Evolutionary conservation across 1,140 invertebrate species (phyloP).

Genomic region (Hyphantria cunea): DNA sequence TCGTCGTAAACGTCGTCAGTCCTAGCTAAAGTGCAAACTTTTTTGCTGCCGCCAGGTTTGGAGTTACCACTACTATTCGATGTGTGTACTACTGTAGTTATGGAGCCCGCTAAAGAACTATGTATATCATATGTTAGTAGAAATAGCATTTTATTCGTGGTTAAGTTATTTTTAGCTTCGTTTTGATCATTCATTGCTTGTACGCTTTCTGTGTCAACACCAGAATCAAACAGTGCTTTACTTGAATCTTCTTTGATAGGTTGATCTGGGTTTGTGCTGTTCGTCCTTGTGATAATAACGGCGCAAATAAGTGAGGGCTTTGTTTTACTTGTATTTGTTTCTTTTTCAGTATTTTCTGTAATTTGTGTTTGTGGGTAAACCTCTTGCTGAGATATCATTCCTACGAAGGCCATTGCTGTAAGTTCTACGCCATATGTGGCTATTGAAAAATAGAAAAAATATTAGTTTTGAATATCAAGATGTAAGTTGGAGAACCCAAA

Average conservation of each 20-base stretch:
- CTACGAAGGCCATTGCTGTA: conserved; percentile 72
- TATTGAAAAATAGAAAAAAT: conserved; percentile 35
- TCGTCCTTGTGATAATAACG: conserved; percentile 61
- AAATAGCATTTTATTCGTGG: conserved; percentile 73
- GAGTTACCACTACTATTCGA: conserved; percentile 71
- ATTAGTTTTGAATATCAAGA: too few species aligned
- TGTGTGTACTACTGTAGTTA: conserved; percentile 70
- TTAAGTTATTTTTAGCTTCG: conserved; percentile 71
- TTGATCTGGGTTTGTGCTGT: conserved; percentile 49
- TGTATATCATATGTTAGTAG: conserved; percentile 78
- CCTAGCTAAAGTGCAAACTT: conserved; percentile 63
- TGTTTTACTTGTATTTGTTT: conserved; percentile 52
- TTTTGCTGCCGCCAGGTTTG: conserved; percentile 78
- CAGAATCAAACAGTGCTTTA: conserved; percentile 70
- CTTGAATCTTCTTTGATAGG: conserved; percentile 66
- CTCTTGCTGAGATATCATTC: conserved; percentile 65
- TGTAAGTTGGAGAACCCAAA: too few species aligned
- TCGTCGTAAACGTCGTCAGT: conserved; percentile 77
- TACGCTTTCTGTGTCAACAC: conserved; percentile 64
- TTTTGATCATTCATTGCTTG: conserved; percentile 80
- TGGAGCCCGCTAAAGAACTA: conserved; percentile 68
- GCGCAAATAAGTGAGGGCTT: conserved; percentile 71
- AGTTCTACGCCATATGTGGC: conserved; percentile 69
- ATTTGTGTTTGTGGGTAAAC: conserved; percentile 58
- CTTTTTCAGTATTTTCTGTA: conserved; percentile 58